A percentile compares a stretch with the other conserved stretches of the same genome.
Conservation (phyloP, 2,888 invertebrate species). For the Cosmia trapezina region DNA sequence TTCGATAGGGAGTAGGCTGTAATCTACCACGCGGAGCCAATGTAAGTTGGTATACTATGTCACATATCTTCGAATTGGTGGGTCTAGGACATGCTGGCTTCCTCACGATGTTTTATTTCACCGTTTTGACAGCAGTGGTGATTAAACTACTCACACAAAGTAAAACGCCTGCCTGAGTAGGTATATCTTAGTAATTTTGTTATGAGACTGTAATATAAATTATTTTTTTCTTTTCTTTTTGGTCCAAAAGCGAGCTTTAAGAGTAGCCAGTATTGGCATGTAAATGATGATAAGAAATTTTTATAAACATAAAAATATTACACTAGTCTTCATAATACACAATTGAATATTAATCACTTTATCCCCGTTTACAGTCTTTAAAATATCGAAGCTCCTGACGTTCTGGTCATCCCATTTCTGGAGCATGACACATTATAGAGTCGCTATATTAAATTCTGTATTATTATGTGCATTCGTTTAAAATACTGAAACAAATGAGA, state of each 20-base stretch:
- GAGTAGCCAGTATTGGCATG: no score
- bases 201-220: accelerated
- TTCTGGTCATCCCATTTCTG: conserved; percentile 41
- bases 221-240: no score
- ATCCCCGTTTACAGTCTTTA: not conserved
- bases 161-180: no score
- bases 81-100: no score
- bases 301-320: not conserved
- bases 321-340: not conserved
- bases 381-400: conserved; percentile 13
- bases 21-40: no score
- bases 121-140: no score
- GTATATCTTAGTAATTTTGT: not conserved
- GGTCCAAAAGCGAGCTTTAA: no score
- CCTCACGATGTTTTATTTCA: no score
- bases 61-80: no score
- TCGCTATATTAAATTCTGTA: conserved; percentile 33
- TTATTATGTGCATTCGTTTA: conserved; percentile 63
- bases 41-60: no score
- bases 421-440: conserved; percentile 43
- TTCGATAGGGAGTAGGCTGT: no score
- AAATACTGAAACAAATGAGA: conserved; percentile 46
- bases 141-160: no score
- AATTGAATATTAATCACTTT: not conserved
- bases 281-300: not conserved